phyloP scores from a whole-genome alignment of 2,797 vertebrate species.

The Serranus cabrilla region DNA sequence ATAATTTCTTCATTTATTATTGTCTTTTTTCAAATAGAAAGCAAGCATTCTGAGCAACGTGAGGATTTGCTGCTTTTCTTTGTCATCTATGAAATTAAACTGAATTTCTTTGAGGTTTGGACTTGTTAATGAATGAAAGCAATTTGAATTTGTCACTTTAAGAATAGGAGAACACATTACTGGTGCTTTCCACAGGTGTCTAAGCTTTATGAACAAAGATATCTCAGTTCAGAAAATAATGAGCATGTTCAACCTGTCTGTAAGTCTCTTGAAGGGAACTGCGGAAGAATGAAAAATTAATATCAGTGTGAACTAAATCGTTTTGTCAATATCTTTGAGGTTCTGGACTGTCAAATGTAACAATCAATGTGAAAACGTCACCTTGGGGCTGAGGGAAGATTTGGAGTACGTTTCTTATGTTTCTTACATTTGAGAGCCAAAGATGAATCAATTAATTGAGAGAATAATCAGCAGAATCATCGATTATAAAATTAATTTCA shows the following conservation, averaged over 20 bases:
- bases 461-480: not conserved
- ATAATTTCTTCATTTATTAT: not conserved
- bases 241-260: too few species aligned
- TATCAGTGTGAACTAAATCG: too few species aligned
- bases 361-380: not conserved
- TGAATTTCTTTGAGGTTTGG: not conserved
- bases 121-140: constrained; percentile 10
- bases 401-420: not conserved
- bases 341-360: not conserved
- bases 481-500: not conserved
- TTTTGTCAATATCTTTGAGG: too few species aligned
- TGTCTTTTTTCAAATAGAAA: not conserved
- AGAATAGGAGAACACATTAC: not conserved
- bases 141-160: constrained; percentile 1
- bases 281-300: too few species aligned
- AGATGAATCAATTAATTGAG: not conserved
- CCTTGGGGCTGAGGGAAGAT: not conserved
- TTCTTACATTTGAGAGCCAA: not conserved
- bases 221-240: too few species aligned
- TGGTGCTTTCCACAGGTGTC: not conserved
- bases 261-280: too few species aligned
- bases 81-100: not conserved
- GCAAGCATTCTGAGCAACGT: not conserved
- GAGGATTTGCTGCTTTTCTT: constrained; percentile 4
- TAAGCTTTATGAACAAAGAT: too few species aligned